A percentile compares a stretch with the other conserved stretches of the same genome.
phyloP scores from a whole-genome alignment of 1,140 invertebrate species.

The Cydia splendana region DNA sequence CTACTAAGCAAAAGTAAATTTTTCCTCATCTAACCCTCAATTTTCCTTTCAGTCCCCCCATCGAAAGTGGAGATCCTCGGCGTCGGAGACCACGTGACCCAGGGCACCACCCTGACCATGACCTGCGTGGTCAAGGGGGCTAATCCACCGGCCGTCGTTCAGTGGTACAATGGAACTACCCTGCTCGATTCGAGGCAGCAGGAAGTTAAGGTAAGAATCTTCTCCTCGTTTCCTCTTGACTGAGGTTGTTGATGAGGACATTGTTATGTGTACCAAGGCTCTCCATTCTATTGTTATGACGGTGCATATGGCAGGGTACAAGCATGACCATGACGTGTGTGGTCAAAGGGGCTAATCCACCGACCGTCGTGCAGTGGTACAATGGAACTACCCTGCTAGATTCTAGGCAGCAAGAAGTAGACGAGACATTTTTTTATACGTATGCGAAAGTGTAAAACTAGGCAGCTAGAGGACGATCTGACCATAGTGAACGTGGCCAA shows the following conservation, averaged over 20 bases:
- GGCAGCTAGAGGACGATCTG: too few relatives aligned
- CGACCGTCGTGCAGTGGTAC: slow-evolving; percentile 91
- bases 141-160: slow-evolving; percentile 88
- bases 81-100: slow-evolving; percentile 86
- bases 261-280: too few relatives aligned
- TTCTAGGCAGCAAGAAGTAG: slow-evolving; percentile 72
- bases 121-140: slow-evolving; percentile 89
- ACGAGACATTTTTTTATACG: slow-evolving; percentile 49
- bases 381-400: slow-evolving; percentile 85
- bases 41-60: slow-evolving; percentile 86
- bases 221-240: too few relatives aligned
- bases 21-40: neutral
- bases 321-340: slow-evolving; percentile 88
- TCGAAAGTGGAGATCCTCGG: slow-evolving; percentile 87
- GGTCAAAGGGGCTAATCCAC: slow-evolving; percentile 88
- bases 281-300: too few relatives aligned
- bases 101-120: slow-evolving; percentile 88
- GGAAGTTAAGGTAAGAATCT: slow-evolving; percentile 72
- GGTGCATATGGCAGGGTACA: too few relatives aligned
- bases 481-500: too few relatives aligned
- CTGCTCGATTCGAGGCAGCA: slow-evolving; percentile 76
- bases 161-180: slow-evolving; percentile 91
- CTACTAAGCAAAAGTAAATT: too few relatives aligned
- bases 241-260: too few relatives aligned
- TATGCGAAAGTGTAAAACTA: too few relatives aligned